A percentile compares a stretch with the other conserved stretches of the same genome.
These are phyloP conservation scores for Ptychochromis oligacanthus DNA, from an alignment of 2,113 vertebrate genomes.

Conservation along the genomic window DNA sequence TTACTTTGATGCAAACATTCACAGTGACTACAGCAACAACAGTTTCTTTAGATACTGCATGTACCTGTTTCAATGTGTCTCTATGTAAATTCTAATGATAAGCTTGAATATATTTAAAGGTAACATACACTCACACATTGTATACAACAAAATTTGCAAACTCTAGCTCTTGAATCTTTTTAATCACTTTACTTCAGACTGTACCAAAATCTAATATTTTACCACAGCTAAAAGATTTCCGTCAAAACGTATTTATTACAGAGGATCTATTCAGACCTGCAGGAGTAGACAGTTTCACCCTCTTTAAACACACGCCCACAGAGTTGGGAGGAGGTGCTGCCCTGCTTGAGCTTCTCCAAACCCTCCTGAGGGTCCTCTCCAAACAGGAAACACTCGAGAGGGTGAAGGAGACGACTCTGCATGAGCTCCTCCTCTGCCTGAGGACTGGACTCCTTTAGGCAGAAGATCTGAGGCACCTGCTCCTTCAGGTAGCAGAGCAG, in stretches of 20 bases:
- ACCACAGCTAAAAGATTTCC: background rate
- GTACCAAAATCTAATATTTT: background rate
- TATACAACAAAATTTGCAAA: too few relatives aligned
- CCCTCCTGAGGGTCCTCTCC: conserved; percentile 89
- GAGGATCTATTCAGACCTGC: conserved; percentile 84
- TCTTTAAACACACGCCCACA: conserved; percentile 98
- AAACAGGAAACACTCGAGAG: conserved; percentile 92
- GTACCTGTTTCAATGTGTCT: too few relatives aligned
- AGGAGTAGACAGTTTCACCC: conserved; percentile 97
- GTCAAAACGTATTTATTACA: background rate
- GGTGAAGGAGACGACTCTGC: conserved; percentile 83
- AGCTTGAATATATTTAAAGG: too few relatives aligned
- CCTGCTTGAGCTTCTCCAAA: conserved; percentile 89
- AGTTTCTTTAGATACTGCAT: too few relatives aligned
- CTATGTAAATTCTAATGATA: too few relatives aligned
- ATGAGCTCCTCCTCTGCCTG: conserved; percentile 88
- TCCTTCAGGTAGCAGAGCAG: conserved; percentile 88
- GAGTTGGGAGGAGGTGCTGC: conserved; percentile 86
- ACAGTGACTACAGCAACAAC: background rate
- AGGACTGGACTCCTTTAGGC: conserved; percentile 81
- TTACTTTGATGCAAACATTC: background rate
- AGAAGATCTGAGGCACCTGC: conserved; percentile 90
- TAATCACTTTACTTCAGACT: background rate
- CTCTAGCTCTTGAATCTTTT: too few relatives aligned
- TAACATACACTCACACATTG: too few relatives aligned